Evolutionary conservation across 2,888 invertebrate species (phyloP).

Genomic region (Melanotus villosus): DNA sequence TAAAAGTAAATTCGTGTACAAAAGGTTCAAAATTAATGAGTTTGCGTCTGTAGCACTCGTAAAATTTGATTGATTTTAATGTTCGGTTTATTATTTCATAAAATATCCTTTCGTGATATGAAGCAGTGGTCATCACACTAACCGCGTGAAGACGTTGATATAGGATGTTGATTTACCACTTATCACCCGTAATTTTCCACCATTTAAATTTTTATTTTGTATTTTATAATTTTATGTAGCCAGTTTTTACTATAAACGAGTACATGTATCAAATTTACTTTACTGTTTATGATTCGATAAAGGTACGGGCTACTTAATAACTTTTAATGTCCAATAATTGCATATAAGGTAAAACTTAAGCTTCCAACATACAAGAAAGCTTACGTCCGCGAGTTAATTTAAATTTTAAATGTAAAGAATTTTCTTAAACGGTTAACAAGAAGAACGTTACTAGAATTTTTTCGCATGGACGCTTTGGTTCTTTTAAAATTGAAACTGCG

Average conservation of each 20-base stretch:
- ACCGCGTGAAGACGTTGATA: constrained; percentile 12
- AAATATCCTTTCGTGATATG: constrained; percentile 22
- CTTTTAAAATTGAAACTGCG: not conserved
- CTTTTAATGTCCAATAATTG: constrained; percentile 7
- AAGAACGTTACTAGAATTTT: not conserved
- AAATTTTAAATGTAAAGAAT: no score
- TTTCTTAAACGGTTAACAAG: no score
- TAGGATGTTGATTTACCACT: constrained; percentile 18
- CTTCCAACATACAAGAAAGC: no score
- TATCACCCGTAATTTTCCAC: constrained; percentile 23
- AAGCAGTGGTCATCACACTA: constrained; percentile 22
- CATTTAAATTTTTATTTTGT: constrained; percentile 17
- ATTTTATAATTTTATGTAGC: constrained; percentile 11
- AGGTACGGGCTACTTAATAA: not conserved
- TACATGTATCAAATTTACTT: not conserved
- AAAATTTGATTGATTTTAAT: constrained; percentile 27
- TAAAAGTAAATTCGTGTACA: constrained; percentile 4
- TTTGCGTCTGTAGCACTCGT: not conserved
- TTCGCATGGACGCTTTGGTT: not conserved
- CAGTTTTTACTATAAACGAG: not conserved
- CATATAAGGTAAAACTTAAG: no score
- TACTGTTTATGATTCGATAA: constrained; percentile 19
- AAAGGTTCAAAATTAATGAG: constrained; percentile 4
- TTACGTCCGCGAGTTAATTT: no score
- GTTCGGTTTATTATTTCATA: constrained; percentile 24